Percentiles rank a stretch among this genome's conserved stretches.
phyloP scores from a whole-genome alignment of 2,113 vertebrate genomes.

The Perca fluviatilis region DNA sequence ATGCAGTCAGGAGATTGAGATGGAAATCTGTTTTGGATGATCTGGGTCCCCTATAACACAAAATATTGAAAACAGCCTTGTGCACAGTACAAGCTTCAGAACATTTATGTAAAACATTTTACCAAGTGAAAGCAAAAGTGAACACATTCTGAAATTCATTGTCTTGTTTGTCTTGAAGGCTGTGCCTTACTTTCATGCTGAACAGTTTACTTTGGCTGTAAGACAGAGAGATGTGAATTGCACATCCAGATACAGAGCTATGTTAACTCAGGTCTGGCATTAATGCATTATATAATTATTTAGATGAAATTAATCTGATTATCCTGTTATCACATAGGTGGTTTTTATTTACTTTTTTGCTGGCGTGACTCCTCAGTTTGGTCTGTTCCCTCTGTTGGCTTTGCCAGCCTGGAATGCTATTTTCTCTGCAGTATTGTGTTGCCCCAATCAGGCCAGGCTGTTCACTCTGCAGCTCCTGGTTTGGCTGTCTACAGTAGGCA shows the following conservation, averaged over 20 bases:
- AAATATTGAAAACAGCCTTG: neutral
- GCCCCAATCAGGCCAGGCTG: neutral
- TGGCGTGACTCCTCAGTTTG: neutral
- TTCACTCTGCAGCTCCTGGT: neutral
- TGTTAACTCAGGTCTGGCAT: neutral
- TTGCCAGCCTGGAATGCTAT: neutral
- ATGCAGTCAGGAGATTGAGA: neutral
- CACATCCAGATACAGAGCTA: neutral
- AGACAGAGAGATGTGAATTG: slow-evolving; percentile 2
- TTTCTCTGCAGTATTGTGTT: slow-evolving; percentile 7
- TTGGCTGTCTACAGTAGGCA: neutral
- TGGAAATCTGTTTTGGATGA: neutral
- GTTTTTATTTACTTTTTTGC: neutral
- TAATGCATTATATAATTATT: neutral
- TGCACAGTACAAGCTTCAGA: neutral
- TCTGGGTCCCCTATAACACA: neutral
- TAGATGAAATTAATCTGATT: neutral
- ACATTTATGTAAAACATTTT: neutral
- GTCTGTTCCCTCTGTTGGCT: neutral
- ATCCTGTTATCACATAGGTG: neutral
- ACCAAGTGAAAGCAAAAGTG: neutral
- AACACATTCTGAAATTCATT: neutral
- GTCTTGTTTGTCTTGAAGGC: slow-evolving; percentile 59
- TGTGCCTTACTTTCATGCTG: slow-evolving; percentile 1
- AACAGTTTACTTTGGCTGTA: slow-evolving; percentile 36